Evolutionary conservation across 2,888 invertebrate species (phyloP), one percentile per base, ranked within the genome.

Genomic region (Calliphora vomitoria): DNA sequence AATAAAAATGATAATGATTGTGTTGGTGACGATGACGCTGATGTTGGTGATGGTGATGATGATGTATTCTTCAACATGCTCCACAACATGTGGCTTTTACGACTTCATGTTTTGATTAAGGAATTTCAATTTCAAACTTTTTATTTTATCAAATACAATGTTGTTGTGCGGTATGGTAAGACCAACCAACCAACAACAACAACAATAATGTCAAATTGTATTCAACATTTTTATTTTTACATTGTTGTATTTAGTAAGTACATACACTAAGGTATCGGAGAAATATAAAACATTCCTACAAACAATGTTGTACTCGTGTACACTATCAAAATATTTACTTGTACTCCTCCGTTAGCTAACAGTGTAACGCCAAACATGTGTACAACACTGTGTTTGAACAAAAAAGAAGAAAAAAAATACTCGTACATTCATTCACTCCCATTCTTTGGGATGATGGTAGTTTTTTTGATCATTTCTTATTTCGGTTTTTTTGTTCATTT

Each of bases 41-140:
- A 35, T 35, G 31, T 31, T n/a, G n/a, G n/a, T 60, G 44, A 25
- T 44, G n/a, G 8, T n/a, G 20, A 20, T 15, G 55, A 1, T 60
- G 18, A 10, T 50, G 53, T 13, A 64, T 71, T 85, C 71, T 8
- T 41, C 20, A 31, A 62, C 53, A 78, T 82, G 64, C 76, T 78
- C 74, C n/a, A 47, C 74, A 79, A 85, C 71, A 72, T 85, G 82
- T 78, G 66, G 55, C 64, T 85, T 81, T 82, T 76, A 72, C 72
- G 58, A 86, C 60, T 74, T 41, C 58, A 74, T 50, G 72, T 25
- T 82, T 82, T 74, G 68, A 62, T 79, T 78, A 68, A 74, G 60
- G 86, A 82, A 82, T 86, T 86, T 82, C 76, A 74, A 82, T 86
- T 66, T 66, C 20, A 58, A 60, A 38, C 15, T 68, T 68, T 62